A percentile compares a stretch with the other conserved stretches of the same genome.
Evolutionary conservation across 2,888 invertebrate genomes (phyloP).

Genomic region (Plemyria rubiginata): DNA sequence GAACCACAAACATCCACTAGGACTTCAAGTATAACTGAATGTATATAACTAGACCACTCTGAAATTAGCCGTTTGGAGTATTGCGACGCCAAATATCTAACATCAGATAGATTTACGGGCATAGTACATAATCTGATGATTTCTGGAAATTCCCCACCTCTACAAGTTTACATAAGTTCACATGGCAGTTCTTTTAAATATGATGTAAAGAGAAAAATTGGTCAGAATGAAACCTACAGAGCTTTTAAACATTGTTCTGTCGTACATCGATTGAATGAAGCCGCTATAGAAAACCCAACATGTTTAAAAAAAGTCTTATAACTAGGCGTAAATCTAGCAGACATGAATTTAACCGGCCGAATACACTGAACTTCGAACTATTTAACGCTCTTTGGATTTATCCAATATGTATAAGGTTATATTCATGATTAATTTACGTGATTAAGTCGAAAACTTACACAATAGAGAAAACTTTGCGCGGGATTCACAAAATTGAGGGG

Average conservation of each 20-base stretch:
- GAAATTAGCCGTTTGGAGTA: neutral
- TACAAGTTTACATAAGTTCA: slow-evolving; percentile 49
- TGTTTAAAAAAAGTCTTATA: slow-evolving; percentile 72
- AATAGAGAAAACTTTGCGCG: slow-evolving; percentile 12
- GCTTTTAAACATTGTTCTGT: slow-evolving; percentile 60
- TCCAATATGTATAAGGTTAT: neutral
- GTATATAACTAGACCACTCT: neutral
- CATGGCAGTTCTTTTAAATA: slow-evolving; percentile 80
- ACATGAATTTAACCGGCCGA: slow-evolving; percentile 18
- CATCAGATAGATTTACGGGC: neutral
- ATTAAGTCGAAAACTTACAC: slow-evolving; percentile 25
- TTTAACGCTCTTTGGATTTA: slow-evolving; percentile 14
- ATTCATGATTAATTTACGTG: slow-evolving; percentile 1
- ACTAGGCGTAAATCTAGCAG: slow-evolving; percentile 57
- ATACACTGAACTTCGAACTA: slow-evolving; percentile 12
- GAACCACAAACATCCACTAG: neutral
- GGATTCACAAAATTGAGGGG: slow-evolving; percentile 5
- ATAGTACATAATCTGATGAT: neutral
- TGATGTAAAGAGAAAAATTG: slow-evolving; percentile 80
- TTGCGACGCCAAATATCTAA: neutral
- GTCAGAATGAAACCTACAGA: slow-evolving; percentile 75
- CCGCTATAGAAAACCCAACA: slow-evolving; percentile 76
- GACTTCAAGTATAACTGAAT: neutral
- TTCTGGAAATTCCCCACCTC: slow-evolving; percentile 7
- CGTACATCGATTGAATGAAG: slow-evolving; percentile 74